These are phyloP conservation scores for Calameuta idolon DNA, from an alignment of 2,888 invertebrate genomes.

Conservation along the genomic window DNA sequence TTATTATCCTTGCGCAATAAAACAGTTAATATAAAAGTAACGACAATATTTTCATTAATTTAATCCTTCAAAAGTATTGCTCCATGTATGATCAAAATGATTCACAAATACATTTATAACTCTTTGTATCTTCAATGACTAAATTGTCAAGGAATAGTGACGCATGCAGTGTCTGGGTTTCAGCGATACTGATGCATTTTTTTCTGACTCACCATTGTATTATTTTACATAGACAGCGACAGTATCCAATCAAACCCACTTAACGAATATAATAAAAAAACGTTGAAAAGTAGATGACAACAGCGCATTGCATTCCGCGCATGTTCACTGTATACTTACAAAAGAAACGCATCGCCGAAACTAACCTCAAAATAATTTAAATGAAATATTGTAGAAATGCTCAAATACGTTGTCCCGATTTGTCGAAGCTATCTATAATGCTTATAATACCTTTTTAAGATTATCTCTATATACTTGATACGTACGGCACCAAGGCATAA, in stretches of 20 bases:
- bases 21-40: background rate
- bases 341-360: background rate
- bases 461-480: background rate
- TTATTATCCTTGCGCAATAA: background rate
- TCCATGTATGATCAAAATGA: background rate
- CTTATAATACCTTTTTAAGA: background rate
- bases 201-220: background rate
- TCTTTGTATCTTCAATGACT: background rate
- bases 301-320: too few species aligned
- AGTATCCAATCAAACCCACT: too few species aligned
- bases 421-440: background rate
- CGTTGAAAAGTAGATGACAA: too few species aligned
- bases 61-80: background rate
- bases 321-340: background rate
- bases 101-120: background rate
- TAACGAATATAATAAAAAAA: too few species aligned
- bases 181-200: background rate
- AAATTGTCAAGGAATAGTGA: background rate
- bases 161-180: background rate
- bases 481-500: background rate
- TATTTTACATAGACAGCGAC: background rate
- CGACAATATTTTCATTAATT: background rate
- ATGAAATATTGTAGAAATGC: background rate
- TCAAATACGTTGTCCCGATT: background rate
- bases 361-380: background rate